Evolutionary conservation across 2,888 invertebrate genomes (phyloP), one percentile per base, ranked within the genome.

Genomic region (Conus canariensis): DNA sequence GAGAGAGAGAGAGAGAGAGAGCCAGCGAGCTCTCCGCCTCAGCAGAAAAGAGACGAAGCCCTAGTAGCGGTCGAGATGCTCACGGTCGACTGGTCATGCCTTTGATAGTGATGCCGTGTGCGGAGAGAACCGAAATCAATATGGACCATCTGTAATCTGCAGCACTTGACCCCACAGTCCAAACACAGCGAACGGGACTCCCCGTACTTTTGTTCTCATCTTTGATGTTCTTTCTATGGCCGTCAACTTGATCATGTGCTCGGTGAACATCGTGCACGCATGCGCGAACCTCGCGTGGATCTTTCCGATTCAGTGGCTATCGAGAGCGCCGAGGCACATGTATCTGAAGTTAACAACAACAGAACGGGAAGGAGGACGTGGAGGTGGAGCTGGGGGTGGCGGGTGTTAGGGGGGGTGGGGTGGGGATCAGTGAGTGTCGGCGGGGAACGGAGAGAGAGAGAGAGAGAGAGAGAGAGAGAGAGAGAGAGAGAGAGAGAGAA

Each of bases 171-270:
- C 77, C 30, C 30, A 25, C 77, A 80, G 30, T 30, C 30, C 77
- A 8, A 80, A 80, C 77, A 80, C 7, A 5, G 12, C 10, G 16
- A 80, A 45, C 77, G 77, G 77, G 77, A 45, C 30, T 58, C 58
- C 82, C 82, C 58, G 56, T 19, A 83, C 64, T 25, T 10, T 22
- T 45, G 64, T 16, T 19, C 60, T 86, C 45, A 25, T 60, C 86
- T 86, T 86, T 86, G 86, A 86, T 67, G 86, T n/a, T 60, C 86
- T 60, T 6, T 30, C 60, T 10, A 67, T 86, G 59, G 59, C 59
- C 60, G 86, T 86, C 86, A 64, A 59, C 64, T 60, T 30, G 30
- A 86, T 86, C 86, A 86, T 45, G 86, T 86, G 86, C 86, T 67
- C 45, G 67, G n/a, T 67, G 86, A 86, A 45, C 86, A 86, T 16